These are phyloP conservation scores for Atopsyche davidsoni DNA, from an alignment of 1,140 invertebrate species.

Conservation along the genomic window DNA sequence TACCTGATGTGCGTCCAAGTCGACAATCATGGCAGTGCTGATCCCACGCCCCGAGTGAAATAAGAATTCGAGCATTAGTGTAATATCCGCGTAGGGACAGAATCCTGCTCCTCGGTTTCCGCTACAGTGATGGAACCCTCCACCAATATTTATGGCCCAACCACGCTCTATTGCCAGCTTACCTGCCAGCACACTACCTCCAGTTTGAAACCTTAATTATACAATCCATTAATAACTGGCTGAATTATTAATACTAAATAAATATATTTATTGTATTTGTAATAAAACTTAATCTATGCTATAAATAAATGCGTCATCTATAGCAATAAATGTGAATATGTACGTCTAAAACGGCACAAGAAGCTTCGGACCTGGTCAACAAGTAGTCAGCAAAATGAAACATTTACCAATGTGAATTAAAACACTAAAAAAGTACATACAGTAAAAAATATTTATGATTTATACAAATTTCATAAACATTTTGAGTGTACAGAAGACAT, in stretches of 20 bases:
- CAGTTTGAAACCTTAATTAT: slow-evolving; percentile 64
- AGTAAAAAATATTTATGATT: no score
- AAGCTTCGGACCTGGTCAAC: no score
- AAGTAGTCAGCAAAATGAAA: no score
- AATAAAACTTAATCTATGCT: neutral
- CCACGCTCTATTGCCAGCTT: slow-evolving; percentile 72
- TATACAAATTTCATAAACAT: no score
- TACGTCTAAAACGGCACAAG: no score
- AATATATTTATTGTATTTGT: slow-evolving; percentile 17
- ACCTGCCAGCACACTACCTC: slow-evolving; percentile 74
- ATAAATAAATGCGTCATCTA: neutral
- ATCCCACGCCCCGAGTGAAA: slow-evolving; percentile 53
- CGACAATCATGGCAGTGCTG: slow-evolving; percentile 74
- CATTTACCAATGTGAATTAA: no score
- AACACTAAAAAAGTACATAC: no score
- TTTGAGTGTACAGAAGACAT: no score
- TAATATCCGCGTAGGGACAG: slow-evolving; percentile 85
- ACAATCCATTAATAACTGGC: neutral
- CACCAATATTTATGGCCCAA: slow-evolving; percentile 88
- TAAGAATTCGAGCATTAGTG: slow-evolving; percentile 64
- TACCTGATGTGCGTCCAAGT: slow-evolving; percentile 77
- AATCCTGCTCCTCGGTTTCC: slow-evolving; percentile 72
- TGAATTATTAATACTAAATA: slow-evolving; percentile 10
- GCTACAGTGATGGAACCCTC: slow-evolving; percentile 81
- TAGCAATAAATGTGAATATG: neutral